These are phyloP conservation scores for Pyrrhosoma nymphula DNA, from an alignment of 2,888 invertebrate genomes.

Conservation along the genomic window DNA sequence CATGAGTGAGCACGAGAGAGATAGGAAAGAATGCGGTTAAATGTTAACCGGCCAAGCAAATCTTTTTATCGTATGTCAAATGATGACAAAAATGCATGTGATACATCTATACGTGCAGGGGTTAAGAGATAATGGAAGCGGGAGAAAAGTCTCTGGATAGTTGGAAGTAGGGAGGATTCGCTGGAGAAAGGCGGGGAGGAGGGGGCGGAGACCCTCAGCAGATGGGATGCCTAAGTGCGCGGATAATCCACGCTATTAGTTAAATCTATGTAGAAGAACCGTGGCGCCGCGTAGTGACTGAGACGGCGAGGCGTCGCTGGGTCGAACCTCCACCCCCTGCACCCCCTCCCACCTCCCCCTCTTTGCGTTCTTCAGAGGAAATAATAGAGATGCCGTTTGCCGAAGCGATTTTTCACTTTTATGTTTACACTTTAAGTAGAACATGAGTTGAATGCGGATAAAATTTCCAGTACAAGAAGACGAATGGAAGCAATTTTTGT, in stretches of 20 bases:
- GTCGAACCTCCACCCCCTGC: not conserved
- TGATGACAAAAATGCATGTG: too few relatives aligned
- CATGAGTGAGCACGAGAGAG: too few relatives aligned
- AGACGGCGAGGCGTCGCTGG: not conserved
- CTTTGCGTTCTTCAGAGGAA: not conserved
- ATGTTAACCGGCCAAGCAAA: too few relatives aligned
- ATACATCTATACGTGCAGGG: too few relatives aligned
- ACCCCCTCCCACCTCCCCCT: not conserved
- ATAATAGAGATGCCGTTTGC: not conserved
- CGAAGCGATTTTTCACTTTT: not conserved
- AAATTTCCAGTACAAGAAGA: not conserved
- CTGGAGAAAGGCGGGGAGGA: not conserved
- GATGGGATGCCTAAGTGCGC: constrained; percentile 8
- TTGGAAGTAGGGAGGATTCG: not conserved
- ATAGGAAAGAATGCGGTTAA: too few relatives aligned
- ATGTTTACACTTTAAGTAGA: not conserved
- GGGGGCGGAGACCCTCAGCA: not conserved
- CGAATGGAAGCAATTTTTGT: not conserved
- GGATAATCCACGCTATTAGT: not conserved
- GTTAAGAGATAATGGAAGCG: too few relatives aligned
- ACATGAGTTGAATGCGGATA: not conserved
- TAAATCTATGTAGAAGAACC: not conserved
- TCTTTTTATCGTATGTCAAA: too few relatives aligned
- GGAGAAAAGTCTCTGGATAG: not conserved
- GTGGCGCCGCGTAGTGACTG: not conserved